phyloP scores from a whole-genome alignment of 1,140 invertebrate species.

The Trichomalopsis sarcophagae region DNA sequence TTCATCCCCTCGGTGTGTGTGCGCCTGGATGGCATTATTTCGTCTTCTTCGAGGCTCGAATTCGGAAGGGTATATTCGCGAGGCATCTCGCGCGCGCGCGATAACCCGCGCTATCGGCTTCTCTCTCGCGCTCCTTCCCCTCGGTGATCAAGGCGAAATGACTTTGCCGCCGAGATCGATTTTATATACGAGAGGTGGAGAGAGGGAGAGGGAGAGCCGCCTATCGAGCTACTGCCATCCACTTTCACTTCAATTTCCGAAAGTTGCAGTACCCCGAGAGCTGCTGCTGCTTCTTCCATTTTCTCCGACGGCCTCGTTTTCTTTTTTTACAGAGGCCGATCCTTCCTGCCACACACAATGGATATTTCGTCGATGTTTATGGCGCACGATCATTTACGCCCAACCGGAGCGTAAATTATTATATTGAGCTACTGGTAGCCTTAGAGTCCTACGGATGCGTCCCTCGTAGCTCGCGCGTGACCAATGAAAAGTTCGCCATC shows the following conservation, averaged over 20 bases:
- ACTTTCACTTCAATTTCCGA: slow-evolving; percentile 48
- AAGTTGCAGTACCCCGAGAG: slow-evolving; percentile 32
- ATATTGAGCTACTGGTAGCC: background rate
- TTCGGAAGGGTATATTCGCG: background rate
- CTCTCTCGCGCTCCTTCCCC: background rate
- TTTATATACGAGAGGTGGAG: slow-evolving; percentile 19
- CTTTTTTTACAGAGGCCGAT: background rate
- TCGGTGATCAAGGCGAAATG: slow-evolving; percentile 26
- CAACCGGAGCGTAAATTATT: slow-evolving; percentile 9
- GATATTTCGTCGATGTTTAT: background rate
- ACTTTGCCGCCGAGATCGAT: slow-evolving; percentile 28
- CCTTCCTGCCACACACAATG: background rate
- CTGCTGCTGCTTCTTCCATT: background rate
- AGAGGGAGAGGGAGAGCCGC: background rate
- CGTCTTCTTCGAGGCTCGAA: background rate
- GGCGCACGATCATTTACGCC: background rate
- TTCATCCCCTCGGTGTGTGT: background rate
- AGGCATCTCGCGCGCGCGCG: background rate
- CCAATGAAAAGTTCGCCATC: too few species aligned
- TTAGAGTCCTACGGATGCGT: too few species aligned
- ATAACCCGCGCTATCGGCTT: background rate
- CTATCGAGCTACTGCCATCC: slow-evolving; percentile 28
- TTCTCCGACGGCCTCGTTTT: background rate
- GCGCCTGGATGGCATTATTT: background rate
- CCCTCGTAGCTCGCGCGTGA: too few species aligned